Evolutionary conservation across 1,140 invertebrate genomes (phyloP).

Genomic region (Rhyacophila brunnea): DNA sequence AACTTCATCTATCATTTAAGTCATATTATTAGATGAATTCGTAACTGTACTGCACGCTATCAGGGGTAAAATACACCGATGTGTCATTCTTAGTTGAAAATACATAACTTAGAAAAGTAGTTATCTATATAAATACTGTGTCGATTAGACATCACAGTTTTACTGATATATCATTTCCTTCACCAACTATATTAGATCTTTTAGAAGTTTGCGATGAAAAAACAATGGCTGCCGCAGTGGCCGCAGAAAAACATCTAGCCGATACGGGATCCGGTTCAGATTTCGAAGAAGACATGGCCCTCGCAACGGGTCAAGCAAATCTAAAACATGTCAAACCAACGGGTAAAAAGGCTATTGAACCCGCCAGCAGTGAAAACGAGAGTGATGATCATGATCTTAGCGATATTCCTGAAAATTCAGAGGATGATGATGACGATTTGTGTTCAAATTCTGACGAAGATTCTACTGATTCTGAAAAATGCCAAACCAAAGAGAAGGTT

Average conservation of each 20-base stretch:
- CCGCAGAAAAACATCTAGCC: constrained; percentile 63
- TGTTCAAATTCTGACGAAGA: constrained; percentile 30
- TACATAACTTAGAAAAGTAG: no score
- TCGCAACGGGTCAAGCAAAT: constrained; percentile 48
- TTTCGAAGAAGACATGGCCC: constrained; percentile 64
- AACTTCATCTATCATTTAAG: no score
- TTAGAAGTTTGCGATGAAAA: constrained; percentile 78
- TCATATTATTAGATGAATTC: no score
- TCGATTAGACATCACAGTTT: no score
- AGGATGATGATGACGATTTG: not conserved
- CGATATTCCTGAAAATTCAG: not conserved
- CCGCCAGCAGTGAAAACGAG: no score
- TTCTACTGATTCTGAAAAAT: constrained; percentile 1
- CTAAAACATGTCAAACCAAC: constrained; percentile 39
- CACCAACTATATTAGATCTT: constrained; percentile 57
- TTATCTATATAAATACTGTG: no score
- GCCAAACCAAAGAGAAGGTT: no score
- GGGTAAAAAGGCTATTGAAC: constrained; percentile 27
- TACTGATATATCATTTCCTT: constrained; percentile 7
- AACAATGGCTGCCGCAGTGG: constrained; percentile 61
- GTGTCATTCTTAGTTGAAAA: no score
- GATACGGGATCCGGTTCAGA: constrained; percentile 61
- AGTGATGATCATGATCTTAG: not conserved
- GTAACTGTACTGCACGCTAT: no score
- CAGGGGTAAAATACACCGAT: no score